These are phyloP conservation scores for Serilophus lunatus DNA, from an alignment of 2,113 vertebrate genomes.

Conservation along the genomic window DNA sequence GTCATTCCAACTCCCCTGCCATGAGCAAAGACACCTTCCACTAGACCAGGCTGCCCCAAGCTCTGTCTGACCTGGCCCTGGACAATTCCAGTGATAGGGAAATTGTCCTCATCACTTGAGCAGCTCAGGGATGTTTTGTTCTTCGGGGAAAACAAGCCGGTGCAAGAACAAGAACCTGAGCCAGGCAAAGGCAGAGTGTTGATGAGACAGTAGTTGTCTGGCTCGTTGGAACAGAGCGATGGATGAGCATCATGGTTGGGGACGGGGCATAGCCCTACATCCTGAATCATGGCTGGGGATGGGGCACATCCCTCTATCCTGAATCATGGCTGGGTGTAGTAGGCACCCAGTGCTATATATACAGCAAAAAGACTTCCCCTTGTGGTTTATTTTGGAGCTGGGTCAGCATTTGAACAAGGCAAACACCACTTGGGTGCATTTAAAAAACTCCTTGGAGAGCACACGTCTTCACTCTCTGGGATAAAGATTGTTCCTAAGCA, in stretches of 20 bases:
- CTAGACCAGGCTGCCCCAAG: neutral
- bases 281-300: accelerated
- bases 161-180: neutral
- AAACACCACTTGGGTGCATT: neutral
- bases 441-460: neutral
- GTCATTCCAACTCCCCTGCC: neutral
- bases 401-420: neutral
- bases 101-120: neutral
- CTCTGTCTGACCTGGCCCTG: neutral
- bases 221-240: neutral
- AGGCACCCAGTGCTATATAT: accelerated
- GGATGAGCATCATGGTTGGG: neutral
- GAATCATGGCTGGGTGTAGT: accelerated
- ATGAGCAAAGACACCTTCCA: neutral
- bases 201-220: neutral
- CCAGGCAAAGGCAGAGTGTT: neutral
- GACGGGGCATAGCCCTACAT: accelerated
- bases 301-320: neutral
- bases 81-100: neutral
- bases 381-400: accelerated
- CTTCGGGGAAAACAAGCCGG: neutral
- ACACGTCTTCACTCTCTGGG: neutral
- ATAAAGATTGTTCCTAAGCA: slow-evolving; percentile 52
- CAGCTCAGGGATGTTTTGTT: neutral
- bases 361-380: neutral